Base-by-base conservation (phyloP, 1,140 invertebrate species). In the Prorops nasuta region DNA sequence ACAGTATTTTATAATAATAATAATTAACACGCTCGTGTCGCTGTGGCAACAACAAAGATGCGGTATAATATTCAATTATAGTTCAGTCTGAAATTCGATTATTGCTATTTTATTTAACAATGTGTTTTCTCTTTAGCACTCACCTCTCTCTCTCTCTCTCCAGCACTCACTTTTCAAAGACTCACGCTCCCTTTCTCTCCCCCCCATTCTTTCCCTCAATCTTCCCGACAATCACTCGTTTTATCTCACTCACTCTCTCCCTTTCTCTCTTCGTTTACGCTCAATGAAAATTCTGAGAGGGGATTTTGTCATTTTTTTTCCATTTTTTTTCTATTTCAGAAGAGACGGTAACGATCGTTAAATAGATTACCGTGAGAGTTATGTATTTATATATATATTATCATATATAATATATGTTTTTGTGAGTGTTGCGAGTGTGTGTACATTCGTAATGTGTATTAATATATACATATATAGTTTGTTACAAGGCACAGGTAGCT, bases 401-500 rank as follows among this genome's bases (percentile, higher is more conserved):
- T n/a, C n/a, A n/a, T n/a, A n/a, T n/a, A n/a, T n/a, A n/a, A n/a
- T n/a, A n/a, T n/a, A n/a, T n/a, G n/a, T n/a, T n/a, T n/a, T n/a
- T n/a, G n/a, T n/a, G n/a, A n/a, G n/a, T n/a, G n/a, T n/a, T n/a
- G n/a, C n/a, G n/a, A n/a, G n/a, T n/a, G n/a, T n/a, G n/a, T n/a
- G n/a, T n/a, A n/a, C n/a, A n/a, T n/a, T n/a, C n/a, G 24, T 28
- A 10, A 10, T 28, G 10, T 28, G 24, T 66, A 57, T 56, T 35
- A 50, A 49, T 69, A 62, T 66, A 45, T 59, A 59, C 63, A 59
- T 64, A 61, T 60, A 63, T 72, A 70, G 67, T 72, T 72, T 71
- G 68, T 77, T 76, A 76, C 74, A 77, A 76, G 75, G 75, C 75
- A 77, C 75, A 77, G 69, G 74, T 77, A 76, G 75, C 71, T 60